A percentile compares a stretch with the other conserved stretches of the same genome.
phyloP scores from a whole-genome alignment of 2,888 invertebrate genomes.

The Escarpia spicata region DNA sequence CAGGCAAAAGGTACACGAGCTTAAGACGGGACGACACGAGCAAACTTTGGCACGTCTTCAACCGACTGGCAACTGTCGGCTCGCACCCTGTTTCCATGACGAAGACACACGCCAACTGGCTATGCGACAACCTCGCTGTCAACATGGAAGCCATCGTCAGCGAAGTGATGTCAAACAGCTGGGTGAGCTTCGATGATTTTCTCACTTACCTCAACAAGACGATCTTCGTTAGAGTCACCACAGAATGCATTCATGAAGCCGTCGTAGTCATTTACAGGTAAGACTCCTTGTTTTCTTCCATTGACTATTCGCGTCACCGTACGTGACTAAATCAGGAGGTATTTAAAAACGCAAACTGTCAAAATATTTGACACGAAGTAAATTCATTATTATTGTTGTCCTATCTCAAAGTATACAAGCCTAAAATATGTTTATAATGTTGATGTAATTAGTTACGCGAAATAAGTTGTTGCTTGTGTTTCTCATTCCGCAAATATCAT shows the following conservation, averaged over 20 bases:
- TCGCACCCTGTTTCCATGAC: constrained; percentile 39
- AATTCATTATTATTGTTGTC: background rate
- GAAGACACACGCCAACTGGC: constrained; percentile 34
- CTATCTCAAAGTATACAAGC: background rate
- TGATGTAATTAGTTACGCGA: background rate
- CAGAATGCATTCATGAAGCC: constrained; percentile 18
- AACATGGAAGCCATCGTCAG: constrained; percentile 23
- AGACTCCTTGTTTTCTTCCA: background rate
- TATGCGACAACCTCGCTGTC: constrained; percentile 35
- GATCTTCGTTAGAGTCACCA: constrained; percentile 27
- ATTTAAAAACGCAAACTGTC: background rate
- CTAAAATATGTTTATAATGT: background rate
- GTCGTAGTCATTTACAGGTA: constrained; percentile 38
- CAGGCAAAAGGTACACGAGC: constrained; percentile 24
- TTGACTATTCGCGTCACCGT: background rate
- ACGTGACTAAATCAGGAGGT: background rate
- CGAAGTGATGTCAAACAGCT: constrained; percentile 19
- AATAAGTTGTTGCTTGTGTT: no score
- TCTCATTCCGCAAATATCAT: no score
- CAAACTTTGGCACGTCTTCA: constrained; percentile 39
- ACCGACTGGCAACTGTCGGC: constrained; percentile 35
- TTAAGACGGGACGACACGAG: background rate
- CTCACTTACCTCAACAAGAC: constrained; percentile 26
- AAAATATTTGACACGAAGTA: background rate
- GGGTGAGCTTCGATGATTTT: constrained; percentile 22